A percentile compares a stretch with the other conserved stretches of the same genome.
Evolutionary conservation across 2,888 invertebrate species (phyloP).

Genomic region (Tenthredo distinguenda): DNA sequence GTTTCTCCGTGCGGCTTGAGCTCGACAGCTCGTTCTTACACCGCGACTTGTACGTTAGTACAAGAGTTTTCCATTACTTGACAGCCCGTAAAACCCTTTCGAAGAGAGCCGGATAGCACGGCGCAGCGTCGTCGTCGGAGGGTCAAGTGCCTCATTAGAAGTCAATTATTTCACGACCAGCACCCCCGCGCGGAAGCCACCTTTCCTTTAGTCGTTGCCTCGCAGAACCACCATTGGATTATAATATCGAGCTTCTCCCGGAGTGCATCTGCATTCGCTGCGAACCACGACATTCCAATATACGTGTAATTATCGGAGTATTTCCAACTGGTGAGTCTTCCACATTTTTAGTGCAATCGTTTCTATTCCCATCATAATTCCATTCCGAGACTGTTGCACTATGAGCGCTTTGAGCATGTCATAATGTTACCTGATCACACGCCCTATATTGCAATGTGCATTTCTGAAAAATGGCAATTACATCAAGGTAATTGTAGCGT

Average conservation of each 20-base stretch:
- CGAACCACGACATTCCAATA: neutral
- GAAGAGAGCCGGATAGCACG: neutral
- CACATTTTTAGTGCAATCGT: neutral
- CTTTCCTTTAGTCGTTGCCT: neutral
- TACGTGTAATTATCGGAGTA: neutral
- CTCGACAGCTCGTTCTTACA: constrained; percentile 6
- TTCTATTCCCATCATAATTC: neutral
- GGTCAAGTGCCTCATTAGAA: constrained; percentile 48
- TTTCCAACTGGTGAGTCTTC: neutral
- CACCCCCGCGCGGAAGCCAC: neutral
- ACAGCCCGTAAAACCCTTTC: constrained; percentile 45
- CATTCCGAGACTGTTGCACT: neutral
- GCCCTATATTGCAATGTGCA: neutral
- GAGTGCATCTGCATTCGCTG: neutral
- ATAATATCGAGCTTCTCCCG: neutral
- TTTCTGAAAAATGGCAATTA: neutral
- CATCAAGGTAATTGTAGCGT: neutral
- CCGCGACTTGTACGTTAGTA: constrained; percentile 52
- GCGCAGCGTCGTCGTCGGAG: neutral
- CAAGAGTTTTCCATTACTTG: constrained; percentile 68
- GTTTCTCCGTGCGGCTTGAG: neutral
- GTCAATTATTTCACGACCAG: constrained; percentile 36
- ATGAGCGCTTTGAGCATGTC: neutral
- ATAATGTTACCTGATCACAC: neutral
- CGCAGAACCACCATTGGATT: neutral